These are phyloP conservation scores for Brachionus sp. DNA, from an alignment of 1,140 invertebrate genomes.

Conservation along the genomic window DNA sequence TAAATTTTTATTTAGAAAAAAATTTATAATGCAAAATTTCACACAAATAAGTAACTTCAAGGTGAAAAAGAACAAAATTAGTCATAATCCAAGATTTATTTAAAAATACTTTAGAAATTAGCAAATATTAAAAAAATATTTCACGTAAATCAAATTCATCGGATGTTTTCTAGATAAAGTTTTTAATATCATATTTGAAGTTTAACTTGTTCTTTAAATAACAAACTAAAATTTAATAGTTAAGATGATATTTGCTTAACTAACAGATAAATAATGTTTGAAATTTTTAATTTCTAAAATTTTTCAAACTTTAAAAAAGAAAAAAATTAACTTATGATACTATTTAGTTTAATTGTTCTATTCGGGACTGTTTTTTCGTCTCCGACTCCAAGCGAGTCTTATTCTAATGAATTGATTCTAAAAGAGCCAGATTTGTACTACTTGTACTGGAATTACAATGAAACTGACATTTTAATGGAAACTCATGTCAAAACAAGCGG, in stretches of 20 bases:
- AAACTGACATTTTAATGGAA: constrained; percentile 43
- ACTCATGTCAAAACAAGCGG: constrained; percentile 36
- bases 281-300: not conserved
- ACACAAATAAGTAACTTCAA: not conserved
- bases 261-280: not conserved
- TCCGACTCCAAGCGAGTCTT: not conserved
- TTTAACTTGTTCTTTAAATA: not conserved
- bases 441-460: constrained; percentile 42
- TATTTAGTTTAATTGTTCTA: not conserved
- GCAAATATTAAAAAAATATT: not conserved
- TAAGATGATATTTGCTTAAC: not conserved
- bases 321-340: not conserved
- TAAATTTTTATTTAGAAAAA: not conserved
- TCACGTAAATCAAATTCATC: not conserved
- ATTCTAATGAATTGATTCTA: not conserved
- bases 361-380: not conserved
- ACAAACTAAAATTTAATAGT: not conserved
- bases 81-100: not conserved
- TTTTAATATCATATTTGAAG: not conserved
- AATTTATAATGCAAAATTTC: not conserved
- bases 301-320: not conserved
- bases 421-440: not conserved
- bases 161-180: not conserved
- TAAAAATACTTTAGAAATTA: not conserved
- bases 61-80: not conserved